Percentiles rank a stretch among this genome's conserved stretches.
Conservation (phyloP, 2,888 invertebrate species). For the Apamea crenata region DNA sequence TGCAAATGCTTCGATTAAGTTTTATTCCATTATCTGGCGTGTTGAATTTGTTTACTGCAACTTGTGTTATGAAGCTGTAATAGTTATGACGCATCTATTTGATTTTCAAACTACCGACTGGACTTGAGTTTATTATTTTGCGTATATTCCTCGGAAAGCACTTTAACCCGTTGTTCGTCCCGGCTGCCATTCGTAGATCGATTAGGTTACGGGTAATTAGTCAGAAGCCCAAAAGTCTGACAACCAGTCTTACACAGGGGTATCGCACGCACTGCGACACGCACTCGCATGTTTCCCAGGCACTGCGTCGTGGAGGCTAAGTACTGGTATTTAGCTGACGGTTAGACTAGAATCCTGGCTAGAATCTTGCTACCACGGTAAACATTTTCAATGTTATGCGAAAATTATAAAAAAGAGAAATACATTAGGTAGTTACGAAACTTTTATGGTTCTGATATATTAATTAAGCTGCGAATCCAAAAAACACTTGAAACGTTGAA, state of each 20-base stretch:
- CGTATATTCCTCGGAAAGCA: background rate
- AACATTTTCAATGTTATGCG: background rate
- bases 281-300: background rate
- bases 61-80: background rate
- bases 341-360: no score
- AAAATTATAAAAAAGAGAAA: background rate
- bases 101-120: background rate
- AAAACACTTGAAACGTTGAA: constrained; percentile 1
- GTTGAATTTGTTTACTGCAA: background rate
- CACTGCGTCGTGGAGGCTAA: background rate
- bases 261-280: no score
- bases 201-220: background rate
- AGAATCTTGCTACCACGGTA: no score
- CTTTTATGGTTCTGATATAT: background rate
- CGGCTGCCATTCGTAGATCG: background rate
- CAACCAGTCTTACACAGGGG: background rate
- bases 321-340: background rate
- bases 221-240: constrained; percentile 2
- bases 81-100: background rate
- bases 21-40: background rate
- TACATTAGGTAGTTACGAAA: background rate
- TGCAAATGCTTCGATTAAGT: constrained; percentile 32
- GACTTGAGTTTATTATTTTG: background rate
- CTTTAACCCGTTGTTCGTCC: no score
- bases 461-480: background rate